Percentiles rank a stretch among this genome's conserved stretches.
Conservation (phyloP, 30 jellyfish, hydroid and myxozoan genomes). For the Hydra vulgaris region DNA sequence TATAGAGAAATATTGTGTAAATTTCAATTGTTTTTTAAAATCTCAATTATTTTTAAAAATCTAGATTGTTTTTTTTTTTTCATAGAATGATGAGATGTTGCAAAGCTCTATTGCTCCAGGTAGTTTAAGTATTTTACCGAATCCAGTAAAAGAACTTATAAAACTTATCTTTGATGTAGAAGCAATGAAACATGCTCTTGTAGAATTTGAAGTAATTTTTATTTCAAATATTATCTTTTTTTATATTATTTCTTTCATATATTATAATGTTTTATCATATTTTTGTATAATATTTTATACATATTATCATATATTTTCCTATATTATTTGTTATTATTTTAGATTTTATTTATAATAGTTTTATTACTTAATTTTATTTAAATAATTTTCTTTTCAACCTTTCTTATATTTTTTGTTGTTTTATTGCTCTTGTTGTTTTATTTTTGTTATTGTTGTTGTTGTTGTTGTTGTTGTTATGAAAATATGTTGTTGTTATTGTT, state of each 20-base stretch:
- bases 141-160: conserved; percentile 47
- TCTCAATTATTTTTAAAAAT: background rate
- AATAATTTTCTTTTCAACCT: no score
- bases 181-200: conserved; percentile 81
- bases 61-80: background rate
- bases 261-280: no score
- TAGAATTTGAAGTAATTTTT: conserved; percentile 72
- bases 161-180: conserved; percentile 76
- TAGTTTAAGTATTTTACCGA: conserved; percentile 33
- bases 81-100: conserved; percentile 57
- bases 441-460: no score
- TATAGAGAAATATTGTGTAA: background rate
- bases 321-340: background rate
- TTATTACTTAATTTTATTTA: no score
- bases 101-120: conserved; percentile 37
- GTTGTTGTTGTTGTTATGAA: no score
- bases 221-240: no score
- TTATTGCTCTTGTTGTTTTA: no score
- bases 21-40: background rate
- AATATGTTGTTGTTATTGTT: no score
- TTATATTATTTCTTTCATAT: no score
- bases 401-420: no score
- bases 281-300: no score
- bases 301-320: no score
- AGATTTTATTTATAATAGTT: background rate